Evolutionary conservation across 2,113 vertebrate species (phyloP).

Genomic region (Podilymbus podiceps): DNA sequence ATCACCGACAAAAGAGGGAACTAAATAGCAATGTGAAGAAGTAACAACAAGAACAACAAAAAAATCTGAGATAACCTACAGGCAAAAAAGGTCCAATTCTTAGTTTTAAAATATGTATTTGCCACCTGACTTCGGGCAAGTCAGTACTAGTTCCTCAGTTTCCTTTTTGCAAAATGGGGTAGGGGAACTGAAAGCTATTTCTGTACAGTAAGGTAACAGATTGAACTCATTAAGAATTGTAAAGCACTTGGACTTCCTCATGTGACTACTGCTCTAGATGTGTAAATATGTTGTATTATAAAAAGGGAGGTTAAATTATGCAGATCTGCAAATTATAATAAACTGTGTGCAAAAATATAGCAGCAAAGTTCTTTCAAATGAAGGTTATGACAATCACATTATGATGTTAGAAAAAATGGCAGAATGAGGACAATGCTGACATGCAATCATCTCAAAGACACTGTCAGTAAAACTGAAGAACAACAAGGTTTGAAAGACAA

Average conservation of each 20-base stretch:
- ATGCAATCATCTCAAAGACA: background rate
- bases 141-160: background rate
- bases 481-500: background rate
- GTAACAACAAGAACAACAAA: background rate
- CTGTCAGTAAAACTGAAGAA: background rate
- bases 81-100: background rate
- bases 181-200: background rate
- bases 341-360: constrained; percentile 1
- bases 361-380: background rate
- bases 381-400: constrained; percentile 15
- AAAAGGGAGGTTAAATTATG: constrained; percentile 9
- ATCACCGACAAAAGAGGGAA: background rate
- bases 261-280: background rate
- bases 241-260: background rate
- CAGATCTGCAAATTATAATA: constrained; percentile 12
- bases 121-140: background rate
- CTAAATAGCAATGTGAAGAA: background rate
- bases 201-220: background rate
- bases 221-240: background rate
- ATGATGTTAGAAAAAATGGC: constrained; percentile 2
- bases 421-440: constrained; percentile 20
- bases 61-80: background rate
- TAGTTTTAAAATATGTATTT: background rate
- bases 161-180: background rate
- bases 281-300: constrained; percentile 25